Evolutionary conservation across 2,113 vertebrate genomes (phyloP), one percentile per base, ranked within the genome.

Genomic region (Dissostichus mawsoni): DNA sequence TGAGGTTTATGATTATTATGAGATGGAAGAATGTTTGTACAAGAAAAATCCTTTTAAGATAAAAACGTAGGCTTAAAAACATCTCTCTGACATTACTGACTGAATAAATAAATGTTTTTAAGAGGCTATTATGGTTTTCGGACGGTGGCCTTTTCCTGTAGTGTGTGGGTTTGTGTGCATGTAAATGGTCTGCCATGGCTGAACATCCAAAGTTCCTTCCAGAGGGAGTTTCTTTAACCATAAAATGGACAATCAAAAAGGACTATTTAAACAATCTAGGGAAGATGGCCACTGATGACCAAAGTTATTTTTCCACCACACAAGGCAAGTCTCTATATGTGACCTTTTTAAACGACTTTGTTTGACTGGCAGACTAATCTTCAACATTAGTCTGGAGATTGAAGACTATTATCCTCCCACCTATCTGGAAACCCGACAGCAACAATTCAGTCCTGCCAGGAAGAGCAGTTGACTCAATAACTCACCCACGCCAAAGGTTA

Each of bases 401-500:
- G 17, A 69, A 47, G 58, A 77, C 57, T 36, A 11, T 84, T 70
- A 78, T 2, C 64, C 50, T 57, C 70, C 74, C 53, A 51, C 65
- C 55, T 36, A 48, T 55, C 18, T 29, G 56, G 17, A 70, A 69
- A 82, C 64, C 18, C 74, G 81, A 85, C 81, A 80, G 78, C 65
- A 76, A 73, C 76, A 58, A 80, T 72, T 82, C 82, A 71, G 59
- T 50, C n/a, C 69, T 68, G 73, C 73, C 82, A 69, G 48, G 44
- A 67, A 20, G 66, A 62, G 67, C 36, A 6, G 74, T 48, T 56
- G 74, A 82, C 83, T 87, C 63, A 10, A 89, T 89, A 88, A 82
- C 78, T 84, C 87, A 77, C 74, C 80, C 70, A 78, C 69, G 14
- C 74, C 82, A 88, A 78, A 83, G 90, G 85, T 90, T 81, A 80